A percentile compares a stretch with the other conserved stretches of the same genome.
Conservation (phyloP, 92 coral and sea anemone species). For the Ricordea florida region DNA sequence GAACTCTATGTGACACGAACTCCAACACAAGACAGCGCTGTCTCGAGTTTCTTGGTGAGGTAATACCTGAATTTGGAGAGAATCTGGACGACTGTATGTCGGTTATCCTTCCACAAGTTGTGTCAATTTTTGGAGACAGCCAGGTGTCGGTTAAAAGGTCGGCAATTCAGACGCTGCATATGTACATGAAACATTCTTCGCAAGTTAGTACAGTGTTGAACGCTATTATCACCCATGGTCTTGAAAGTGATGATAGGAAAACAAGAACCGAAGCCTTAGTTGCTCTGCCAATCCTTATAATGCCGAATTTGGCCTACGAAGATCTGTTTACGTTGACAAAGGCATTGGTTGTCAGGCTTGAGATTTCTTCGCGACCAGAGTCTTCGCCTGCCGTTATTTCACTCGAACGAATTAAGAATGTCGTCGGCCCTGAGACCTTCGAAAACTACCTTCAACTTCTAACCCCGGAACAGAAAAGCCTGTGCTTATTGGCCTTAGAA, state of each 20-base stretch:
- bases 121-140: constrained; percentile 90
- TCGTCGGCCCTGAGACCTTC: constrained; percentile 84
- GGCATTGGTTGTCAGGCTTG: constrained; percentile 88
- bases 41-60: constrained; percentile 89
- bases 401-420: constrained; percentile 90
- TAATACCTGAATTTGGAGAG: constrained; percentile 93
- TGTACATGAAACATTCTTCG: constrained; percentile 92
- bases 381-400: constrained; percentile 91
- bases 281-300: constrained; percentile 93
- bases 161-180: constrained; percentile 96
- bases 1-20: constrained; percentile 84
- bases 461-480: constrained; percentile 70
- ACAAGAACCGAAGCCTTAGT: constrained; percentile 92
- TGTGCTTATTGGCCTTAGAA: constrained; percentile 74
- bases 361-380: constrained; percentile 76
- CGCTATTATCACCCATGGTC: constrained; percentile 93
- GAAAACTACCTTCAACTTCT: constrained; percentile 82
- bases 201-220: constrained; percentile 88
- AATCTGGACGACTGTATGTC: constrained; percentile 96
- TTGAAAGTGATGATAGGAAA: constrained; percentile 91
- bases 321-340: constrained; percentile 95
- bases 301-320: constrained; percentile 94
- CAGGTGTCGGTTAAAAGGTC: constrained; percentile 93
- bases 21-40: constrained; percentile 88
- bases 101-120: constrained; percentile 88